Evolutionary conservation across 2,888 invertebrate genomes (phyloP), one percentile per base, ranked within the genome.

Genomic region (Platycheirus albimanus): DNA sequence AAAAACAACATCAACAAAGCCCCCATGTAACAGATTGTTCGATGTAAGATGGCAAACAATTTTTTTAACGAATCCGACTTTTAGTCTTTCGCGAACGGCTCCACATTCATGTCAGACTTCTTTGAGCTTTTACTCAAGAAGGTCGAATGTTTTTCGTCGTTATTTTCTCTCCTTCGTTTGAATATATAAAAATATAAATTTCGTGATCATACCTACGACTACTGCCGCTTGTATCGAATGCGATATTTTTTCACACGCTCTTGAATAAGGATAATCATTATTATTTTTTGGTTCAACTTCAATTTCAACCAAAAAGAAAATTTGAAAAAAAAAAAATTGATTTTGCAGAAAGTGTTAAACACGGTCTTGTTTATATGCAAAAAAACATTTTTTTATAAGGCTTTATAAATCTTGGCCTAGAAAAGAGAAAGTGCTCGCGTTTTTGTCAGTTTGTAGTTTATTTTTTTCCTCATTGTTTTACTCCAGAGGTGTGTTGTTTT

Each of bases 71-170:
- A 51, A 67, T 78, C 77, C 83, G 83, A 83, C 67, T 83, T 83
- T 83, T 83, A 83, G 83, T 83, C 83, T 74, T 83, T 83, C 72
- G 83, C 83, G 83, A 78, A 78, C 83, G 83, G 78, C 83, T 83
- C 72, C 83, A 72, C 78, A 78, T 83, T 83, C 83, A 85, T 76
- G 74, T 89, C 89, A 91, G 90, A 91, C 90, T 90, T 91, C 90
- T 90, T 90, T 89, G 90, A 89, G 90, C 89, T 89, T 87, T 88
- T 88, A 89, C 91, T 90, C 89, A 89, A 88, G 90, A 91, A 91
- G 91, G 91, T 91, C 90, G 91, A 86, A 85, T 84, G 76, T 85
- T 69, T 83, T 77, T 67, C 67, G 64, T 64, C 36, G 72, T 72
- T 78, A 71, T 52, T 77, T 70, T 66, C 71, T 81, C 61, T 76